phyloP scores from a whole-genome alignment of 2,113 vertebrate species.

The Upupa epops region DNA sequence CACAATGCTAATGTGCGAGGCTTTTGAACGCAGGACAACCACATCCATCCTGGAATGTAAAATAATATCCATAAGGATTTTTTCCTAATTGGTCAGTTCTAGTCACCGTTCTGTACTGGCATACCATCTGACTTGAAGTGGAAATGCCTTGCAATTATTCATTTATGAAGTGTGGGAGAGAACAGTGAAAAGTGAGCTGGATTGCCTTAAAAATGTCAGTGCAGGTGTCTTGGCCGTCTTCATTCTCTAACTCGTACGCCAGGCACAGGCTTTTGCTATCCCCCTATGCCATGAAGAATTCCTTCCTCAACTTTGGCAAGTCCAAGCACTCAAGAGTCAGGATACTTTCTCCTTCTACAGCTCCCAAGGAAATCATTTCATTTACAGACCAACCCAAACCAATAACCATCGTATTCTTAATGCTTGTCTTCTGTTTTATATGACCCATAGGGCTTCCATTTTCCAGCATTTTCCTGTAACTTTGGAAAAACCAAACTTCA shows the following conservation, averaged over 20 bases:
- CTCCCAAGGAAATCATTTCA: neutral
- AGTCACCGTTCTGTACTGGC: conserved; percentile 7
- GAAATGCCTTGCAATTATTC: neutral
- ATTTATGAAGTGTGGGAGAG: conserved; percentile 13
- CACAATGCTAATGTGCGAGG: neutral
- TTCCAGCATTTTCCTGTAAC: neutral
- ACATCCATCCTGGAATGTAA: conserved; percentile 46
- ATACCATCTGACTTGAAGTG: neutral
- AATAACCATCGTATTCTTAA: neutral
- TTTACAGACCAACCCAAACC: neutral
- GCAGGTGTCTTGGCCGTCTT: conserved; percentile 30
- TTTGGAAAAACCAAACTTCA: neutral
- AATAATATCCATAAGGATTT: conserved; percentile 48
- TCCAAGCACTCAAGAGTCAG: neutral
- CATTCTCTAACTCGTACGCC: neutral
- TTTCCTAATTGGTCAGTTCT: conserved; percentile 47
- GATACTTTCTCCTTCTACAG: neutral
- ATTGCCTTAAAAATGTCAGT: conserved; percentile 26
- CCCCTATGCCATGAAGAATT: neutral
- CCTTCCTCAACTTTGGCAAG: neutral
- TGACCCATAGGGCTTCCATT: neutral
- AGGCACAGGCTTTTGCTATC: neutral
- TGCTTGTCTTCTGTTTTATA: neutral
- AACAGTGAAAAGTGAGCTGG: conserved; percentile 30
- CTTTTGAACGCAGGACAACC: conserved; percentile 11